Percentiles rank a stretch among this genome's conserved stretches.
Evolutionary conservation across 1,140 invertebrate genomes (phyloP).

Genomic region (Aleiodes sp.): DNA sequence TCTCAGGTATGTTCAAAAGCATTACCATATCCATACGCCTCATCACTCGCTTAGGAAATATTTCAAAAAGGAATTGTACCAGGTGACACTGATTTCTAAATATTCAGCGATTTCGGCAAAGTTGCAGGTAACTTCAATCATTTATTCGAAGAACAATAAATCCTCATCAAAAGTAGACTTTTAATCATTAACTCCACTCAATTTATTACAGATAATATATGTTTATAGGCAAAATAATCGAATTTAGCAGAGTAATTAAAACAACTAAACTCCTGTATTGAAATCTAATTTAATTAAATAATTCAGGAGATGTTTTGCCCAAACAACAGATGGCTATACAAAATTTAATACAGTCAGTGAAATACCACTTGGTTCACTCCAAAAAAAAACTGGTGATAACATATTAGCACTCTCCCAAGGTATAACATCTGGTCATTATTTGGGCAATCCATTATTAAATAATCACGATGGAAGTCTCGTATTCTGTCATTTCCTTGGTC

Average conservation of each 20-base stretch:
- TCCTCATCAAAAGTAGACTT: no score
- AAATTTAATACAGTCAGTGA: constrained; percentile 81
- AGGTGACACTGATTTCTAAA: constrained; percentile 94
- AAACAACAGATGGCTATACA: constrained; percentile 91
- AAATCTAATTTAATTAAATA: no score
- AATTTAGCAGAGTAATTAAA: no score
- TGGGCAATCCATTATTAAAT: constrained; percentile 63
- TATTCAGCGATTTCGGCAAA: constrained; percentile 89
- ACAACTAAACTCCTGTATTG: no score
- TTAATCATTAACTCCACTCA: no score
- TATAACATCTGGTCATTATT: constrained; percentile 71
- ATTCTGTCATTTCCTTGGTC: constrained; percentile 86
- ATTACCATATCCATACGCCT: constrained; percentile 89
- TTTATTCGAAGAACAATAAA: no score
- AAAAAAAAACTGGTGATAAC: constrained; percentile 85
- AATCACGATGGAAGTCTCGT: constrained; percentile 71
- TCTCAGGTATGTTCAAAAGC: constrained; percentile 80
- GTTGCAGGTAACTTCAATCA: constrained; percentile 71
- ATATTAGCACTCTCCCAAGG: constrained; percentile 74
- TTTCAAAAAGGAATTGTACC: constrained; percentile 93
- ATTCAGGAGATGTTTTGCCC: constrained; percentile 89
- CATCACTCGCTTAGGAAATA: constrained; percentile 91
- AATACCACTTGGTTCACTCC: constrained; percentile 81
- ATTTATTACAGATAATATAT: no score
- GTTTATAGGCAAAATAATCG: no score